Conservation (phyloP, 2,113 vertebrate genomes). For the Petrocephalus microphthalmus region DNA sequence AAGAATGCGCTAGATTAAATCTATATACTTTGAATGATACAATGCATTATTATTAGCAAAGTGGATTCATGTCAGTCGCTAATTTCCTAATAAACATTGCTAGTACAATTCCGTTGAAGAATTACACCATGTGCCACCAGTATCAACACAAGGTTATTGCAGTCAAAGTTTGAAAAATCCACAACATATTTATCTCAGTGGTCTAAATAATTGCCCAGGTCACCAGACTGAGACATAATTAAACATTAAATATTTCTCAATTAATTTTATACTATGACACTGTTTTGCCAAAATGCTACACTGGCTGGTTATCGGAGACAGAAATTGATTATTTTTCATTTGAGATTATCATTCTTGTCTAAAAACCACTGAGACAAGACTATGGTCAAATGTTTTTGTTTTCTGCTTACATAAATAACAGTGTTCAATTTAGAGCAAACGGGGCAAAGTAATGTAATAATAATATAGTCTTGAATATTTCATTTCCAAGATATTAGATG, state of each 20-base stretch:
- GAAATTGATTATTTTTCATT: neutral
- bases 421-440: neutral
- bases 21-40: neutral
- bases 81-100: neutral
- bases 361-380: neutral
- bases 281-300: neutral
- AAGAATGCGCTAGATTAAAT: neutral
- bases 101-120: constrained; percentile 26
- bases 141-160: constrained; percentile 43
- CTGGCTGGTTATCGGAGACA: neutral
- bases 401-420: neutral
- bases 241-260: constrained; percentile 27
- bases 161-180: constrained; percentile 40
- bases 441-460: neutral
- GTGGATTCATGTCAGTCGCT: neutral
- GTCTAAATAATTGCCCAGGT: constrained; percentile 38
- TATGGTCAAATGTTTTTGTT: neutral
- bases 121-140: constrained; percentile 26
- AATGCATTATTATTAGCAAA: neutral
- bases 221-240: constrained; percentile 34
- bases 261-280: constrained; percentile 9
- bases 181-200: constrained; percentile 37
- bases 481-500: neutral
- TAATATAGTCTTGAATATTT: neutral
- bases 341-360: neutral